Base-by-base conservation (phyloP, 2,888 invertebrate species). In the Morpho achilles region DNA sequence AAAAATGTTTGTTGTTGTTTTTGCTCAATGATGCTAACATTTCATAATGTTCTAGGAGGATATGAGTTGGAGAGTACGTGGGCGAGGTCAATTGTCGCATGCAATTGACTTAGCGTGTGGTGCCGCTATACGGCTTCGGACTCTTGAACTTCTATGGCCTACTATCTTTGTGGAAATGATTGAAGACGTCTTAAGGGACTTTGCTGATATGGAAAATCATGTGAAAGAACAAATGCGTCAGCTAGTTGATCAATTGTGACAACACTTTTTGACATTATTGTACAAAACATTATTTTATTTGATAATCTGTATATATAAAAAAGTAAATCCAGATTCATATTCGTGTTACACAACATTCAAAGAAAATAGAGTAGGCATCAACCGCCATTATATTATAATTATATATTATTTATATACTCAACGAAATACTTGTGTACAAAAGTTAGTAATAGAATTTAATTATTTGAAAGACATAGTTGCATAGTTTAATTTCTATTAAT, bases 171-270 rank as follows among this genome's bases (percentile, higher is more conserved):
- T 94, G 50, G 95, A 96, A 74, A 93, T 96, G 80, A 93, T 97
- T 64, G 93, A 94, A 70, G 94, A 95, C 67, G 95, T 96, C 9
- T 84, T 97, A 60, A 90, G 92, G 60, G 97, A 97, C 80, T 97
- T 95, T 75, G 93, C 95, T n/a, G 93, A 96, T 69, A 92, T 96
- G 90, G 95, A 96, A 75, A 85, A 92, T 58, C 97, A 97, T 77
- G 94, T 96, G 83, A 95, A 96, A 76, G 92, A 91, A 61, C 92
- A 92, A 78, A 91, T 93, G 81, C 87, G 89, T 69, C 83, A 91
- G 80, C 80, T 93, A 66, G 85, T 81, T 70, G 88, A 91, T 32
- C 55, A 60, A 7, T 61, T 61, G 61, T 61, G 58, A 63, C 48
- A 60, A 16, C 9, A 50, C 51, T 53, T 47, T 48, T 22, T 41